Percentiles rank a stretch among this genome's conserved stretches.
These are phyloP conservation scores for Bombyx mandarina DNA, from an alignment of 1,140 invertebrate genomes.

Conservation along the genomic window DNA sequence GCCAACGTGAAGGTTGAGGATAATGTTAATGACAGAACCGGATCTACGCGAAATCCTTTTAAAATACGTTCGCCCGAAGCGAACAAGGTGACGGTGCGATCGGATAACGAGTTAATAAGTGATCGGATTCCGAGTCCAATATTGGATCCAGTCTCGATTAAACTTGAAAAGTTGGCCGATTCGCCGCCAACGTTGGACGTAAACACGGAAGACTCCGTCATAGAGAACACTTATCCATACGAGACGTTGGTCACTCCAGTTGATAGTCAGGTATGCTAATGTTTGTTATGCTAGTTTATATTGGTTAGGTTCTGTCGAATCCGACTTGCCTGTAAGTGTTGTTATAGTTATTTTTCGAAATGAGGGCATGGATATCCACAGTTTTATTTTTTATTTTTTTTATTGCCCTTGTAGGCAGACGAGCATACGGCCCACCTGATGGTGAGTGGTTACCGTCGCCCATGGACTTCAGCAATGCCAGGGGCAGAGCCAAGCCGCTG, in stretches of 20 bases:
- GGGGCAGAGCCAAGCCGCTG: too few species aligned
- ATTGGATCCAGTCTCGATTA: conserved; percentile 31
- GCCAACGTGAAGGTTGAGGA: neutral
- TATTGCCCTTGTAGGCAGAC: too few species aligned
- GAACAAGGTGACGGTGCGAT: conserved; percentile 8
- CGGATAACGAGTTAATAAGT: conserved; percentile 29
- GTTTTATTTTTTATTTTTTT: too few species aligned
- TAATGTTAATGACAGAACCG: conserved; percentile 22
- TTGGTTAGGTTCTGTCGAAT: too few species aligned
- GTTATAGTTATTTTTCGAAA: too few species aligned
- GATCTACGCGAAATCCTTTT: conserved; percentile 25
- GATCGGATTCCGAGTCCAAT: conserved; percentile 37
- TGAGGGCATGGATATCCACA: too few species aligned
- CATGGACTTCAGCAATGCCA: too few species aligned
- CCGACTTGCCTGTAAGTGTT: too few species aligned
- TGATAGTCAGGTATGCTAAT: conserved; percentile 32
- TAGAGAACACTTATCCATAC: conserved; percentile 49
- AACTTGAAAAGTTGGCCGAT: conserved; percentile 15
- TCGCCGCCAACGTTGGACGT: conserved; percentile 1
- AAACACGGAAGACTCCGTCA: conserved; percentile 35
- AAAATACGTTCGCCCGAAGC: conserved; percentile 9
- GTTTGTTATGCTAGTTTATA: too few species aligned
- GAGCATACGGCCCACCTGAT: too few species aligned
- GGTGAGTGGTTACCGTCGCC: too few species aligned
- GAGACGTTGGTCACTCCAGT: conserved; percentile 38